Evolutionary conservation across 2,113 vertebrate genomes (phyloP).

Genomic region (Xiphophorus couchianus): DNA sequence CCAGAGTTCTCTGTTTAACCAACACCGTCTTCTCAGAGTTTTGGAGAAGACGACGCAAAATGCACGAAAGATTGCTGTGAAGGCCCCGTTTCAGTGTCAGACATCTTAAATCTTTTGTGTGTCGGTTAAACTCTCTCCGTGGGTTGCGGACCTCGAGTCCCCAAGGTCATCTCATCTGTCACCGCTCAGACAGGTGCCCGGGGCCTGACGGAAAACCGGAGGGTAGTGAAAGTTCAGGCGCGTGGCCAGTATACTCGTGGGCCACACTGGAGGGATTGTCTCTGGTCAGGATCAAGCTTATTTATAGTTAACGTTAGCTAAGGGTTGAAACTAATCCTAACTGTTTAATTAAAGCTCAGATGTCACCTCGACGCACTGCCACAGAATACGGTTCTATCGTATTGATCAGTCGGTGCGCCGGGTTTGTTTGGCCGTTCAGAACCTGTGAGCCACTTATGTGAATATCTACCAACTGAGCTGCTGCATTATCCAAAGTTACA

Average conservation of each 20-base stretch:
- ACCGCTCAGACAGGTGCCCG: slow-evolving; percentile 64
- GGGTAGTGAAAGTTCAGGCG: slow-evolving; percentile 55
- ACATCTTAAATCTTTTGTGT: not conserved
- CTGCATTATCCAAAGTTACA: no score
- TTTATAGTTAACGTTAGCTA: slow-evolving; percentile 46
- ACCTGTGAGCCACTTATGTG: no score
- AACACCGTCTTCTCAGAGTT: not conserved
- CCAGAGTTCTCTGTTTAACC: not conserved
- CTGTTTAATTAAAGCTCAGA: not conserved
- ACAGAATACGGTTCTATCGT: not conserved
- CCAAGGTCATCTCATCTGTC: slow-evolving; percentile 64
- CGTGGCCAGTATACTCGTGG: slow-evolving; percentile 32
- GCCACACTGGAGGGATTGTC: slow-evolving; percentile 26
- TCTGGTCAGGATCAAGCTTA: slow-evolving; percentile 53
- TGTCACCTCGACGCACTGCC: not conserved
- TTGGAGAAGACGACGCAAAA: not conserved
- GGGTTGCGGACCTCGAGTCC: slow-evolving; percentile 22
- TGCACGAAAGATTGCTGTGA: not conserved
- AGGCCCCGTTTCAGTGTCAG: not conserved
- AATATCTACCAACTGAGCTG: no score
- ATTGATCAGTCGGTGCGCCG: no score
- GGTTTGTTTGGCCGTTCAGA: no score
- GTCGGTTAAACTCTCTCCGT: not conserved
- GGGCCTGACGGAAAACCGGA: slow-evolving; percentile 49
- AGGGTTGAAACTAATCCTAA: not conserved